These are phyloP conservation scores for Zaprionus ornatus DNA, from an alignment of 1,140 invertebrate genomes.

Conservation along the genomic window DNA sequence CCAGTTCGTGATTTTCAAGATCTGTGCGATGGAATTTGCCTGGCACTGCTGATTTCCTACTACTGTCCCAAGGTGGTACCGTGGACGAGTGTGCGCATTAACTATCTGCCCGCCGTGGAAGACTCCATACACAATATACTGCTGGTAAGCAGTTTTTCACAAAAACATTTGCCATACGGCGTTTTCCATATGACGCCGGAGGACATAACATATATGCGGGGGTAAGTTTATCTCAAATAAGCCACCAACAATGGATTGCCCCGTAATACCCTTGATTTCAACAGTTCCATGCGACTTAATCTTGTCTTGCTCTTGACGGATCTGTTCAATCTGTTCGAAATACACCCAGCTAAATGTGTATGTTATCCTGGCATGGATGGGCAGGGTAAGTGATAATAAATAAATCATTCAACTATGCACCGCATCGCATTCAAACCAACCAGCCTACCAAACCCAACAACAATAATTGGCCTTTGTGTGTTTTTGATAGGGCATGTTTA, in stretches of 20 bases:
- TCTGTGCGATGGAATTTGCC: constrained; percentile 95
- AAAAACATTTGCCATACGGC: constrained; percentile 92
- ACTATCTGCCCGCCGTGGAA: constrained; percentile 87
- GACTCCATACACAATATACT: constrained; percentile 98
- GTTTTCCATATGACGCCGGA: constrained; percentile 98
- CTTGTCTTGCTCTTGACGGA: constrained; percentile 97
- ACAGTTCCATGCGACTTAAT: constrained; percentile 95
- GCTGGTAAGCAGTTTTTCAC: constrained; percentile 94
- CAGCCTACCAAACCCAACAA: constrained; percentile 25
- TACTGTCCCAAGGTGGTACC: constrained; percentile 96
- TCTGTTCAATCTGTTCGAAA: constrained; percentile 97
- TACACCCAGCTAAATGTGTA: constrained; percentile 95
- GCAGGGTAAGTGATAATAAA: constrained; percentile 83
- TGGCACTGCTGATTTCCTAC: constrained; percentile 95
- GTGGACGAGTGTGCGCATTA: constrained; percentile 89
- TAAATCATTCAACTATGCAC: constrained; percentile 51
- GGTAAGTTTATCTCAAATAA: constrained; percentile 85
- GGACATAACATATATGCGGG: constrained; percentile 97
- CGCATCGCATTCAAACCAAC: constrained; percentile 64
- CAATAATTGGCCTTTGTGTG: constrained; percentile 25
- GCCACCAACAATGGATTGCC: background rate
- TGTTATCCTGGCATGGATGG: constrained; percentile 89
- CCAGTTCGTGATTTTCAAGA: constrained; percentile 86
- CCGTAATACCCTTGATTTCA: constrained; percentile 53
- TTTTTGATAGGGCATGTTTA: constrained; percentile 58